Conservation (phyloP, 1,140 invertebrate genomes). For the Bombus polaris region DNA sequence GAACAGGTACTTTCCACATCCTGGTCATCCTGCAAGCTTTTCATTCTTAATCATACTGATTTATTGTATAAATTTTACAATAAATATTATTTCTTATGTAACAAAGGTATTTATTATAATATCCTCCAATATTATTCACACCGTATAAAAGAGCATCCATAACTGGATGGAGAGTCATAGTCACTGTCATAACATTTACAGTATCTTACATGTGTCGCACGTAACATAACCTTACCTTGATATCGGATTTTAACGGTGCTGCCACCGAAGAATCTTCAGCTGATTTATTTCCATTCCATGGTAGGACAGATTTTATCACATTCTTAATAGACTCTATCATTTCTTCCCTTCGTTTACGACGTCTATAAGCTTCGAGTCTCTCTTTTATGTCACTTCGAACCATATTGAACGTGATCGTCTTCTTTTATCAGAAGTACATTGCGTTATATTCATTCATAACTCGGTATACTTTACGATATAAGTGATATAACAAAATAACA, state of each 20-base stretch:
- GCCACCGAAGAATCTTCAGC: not conserved
- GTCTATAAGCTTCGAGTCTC: slow-evolving; percentile 72
- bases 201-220: not conserved
- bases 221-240: slow-evolving; percentile 72
- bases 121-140: not conserved
- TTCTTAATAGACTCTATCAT: slow-evolving; percentile 71
- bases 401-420: not conserved
- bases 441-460: not conserved
- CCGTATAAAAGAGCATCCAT: not conserved
- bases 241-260: not conserved
- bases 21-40: slow-evolving; percentile 69
- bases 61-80: not conserved
- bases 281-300: slow-evolving; percentile 58
- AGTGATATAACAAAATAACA: too few species aligned
- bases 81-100: not conserved
- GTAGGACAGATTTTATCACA: slow-evolving; percentile 61
- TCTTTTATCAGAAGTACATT: not conserved
- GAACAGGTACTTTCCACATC: slow-evolving; percentile 68
- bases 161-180: not conserved
- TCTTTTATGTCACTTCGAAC: slow-evolving; percentile 63
- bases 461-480: not conserved
- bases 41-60: slow-evolving; percentile 6
- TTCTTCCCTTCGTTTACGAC: slow-evolving; percentile 67
- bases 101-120: not conserved
- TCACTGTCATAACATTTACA: not conserved